phyloP scores from a whole-genome alignment of 2,888 invertebrate species.

The Rhagonycha lutea region DNA sequence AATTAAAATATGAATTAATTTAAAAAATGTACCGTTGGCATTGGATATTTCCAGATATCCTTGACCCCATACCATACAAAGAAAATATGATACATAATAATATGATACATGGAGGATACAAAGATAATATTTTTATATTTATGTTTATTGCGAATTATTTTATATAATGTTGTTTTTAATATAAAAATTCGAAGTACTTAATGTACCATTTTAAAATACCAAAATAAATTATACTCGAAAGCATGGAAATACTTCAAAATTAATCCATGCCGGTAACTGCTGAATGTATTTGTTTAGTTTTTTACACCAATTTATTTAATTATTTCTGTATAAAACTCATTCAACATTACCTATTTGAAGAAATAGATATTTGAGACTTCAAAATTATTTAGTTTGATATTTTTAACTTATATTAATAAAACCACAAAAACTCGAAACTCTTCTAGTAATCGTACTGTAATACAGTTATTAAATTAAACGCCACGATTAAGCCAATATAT shows the following conservation, averaged over 20 bases:
- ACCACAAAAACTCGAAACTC: not conserved
- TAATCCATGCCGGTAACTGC: not conserved
- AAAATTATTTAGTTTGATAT: not conserved
- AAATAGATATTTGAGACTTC: not conserved
- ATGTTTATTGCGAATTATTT: too few relatives aligned
- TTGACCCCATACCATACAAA: not conserved
- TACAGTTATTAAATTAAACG: not conserved
- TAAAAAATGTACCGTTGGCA: not conserved
- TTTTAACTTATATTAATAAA: not conserved
- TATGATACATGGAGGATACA: not conserved
- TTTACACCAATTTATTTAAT: not conserved
- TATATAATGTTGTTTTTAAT: too few relatives aligned
- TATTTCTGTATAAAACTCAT: not conserved
- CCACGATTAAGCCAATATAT: not conserved
- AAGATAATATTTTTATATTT: too few relatives aligned
- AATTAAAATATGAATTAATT: not conserved
- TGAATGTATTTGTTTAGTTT: not conserved
- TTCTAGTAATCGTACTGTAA: not conserved
- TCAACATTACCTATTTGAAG: not conserved
- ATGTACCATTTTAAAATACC: not conserved
- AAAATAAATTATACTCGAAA: not conserved
- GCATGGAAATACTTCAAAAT: not conserved
- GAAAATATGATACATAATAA: not conserved
- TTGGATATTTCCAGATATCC: not conserved
- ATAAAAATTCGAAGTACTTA: too few relatives aligned